A percentile compares a stretch with the other conserved stretches of the same genome.
Conservation (phyloP, 2,888 invertebrate genomes). For the Druceiella hillmani region DNA sequence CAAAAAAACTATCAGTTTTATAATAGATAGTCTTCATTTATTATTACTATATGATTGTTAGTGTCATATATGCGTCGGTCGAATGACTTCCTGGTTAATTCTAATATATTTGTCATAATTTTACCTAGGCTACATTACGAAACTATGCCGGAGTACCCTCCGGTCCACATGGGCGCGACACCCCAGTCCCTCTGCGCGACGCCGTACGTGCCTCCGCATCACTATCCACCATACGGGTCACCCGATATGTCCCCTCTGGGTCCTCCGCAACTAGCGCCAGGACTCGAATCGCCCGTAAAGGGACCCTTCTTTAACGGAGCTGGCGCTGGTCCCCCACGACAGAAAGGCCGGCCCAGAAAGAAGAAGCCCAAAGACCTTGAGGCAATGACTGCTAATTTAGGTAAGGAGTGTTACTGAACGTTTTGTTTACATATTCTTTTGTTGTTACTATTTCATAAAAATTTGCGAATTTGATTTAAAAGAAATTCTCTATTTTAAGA, state of each 20-base stretch:
- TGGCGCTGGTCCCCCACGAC: slow-evolving; percentile 62
- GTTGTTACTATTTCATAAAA: too few relatives aligned
- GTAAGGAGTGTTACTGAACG: too few relatives aligned
- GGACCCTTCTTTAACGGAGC: slow-evolving; percentile 55
- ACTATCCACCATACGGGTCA: slow-evolving; percentile 54
- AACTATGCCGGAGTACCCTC: slow-evolving; percentile 53
- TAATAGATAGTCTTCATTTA: too few relatives aligned
- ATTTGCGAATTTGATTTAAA: too few relatives aligned
- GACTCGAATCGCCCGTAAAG: slow-evolving; percentile 39
- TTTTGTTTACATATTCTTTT: too few relatives aligned
- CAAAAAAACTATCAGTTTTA: too few relatives aligned
- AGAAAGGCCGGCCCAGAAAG: slow-evolving; percentile 90
- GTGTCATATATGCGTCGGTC: too few relatives aligned
- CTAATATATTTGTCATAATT: too few relatives aligned
- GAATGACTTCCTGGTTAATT: too few relatives aligned
- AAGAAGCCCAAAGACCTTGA: slow-evolving; percentile 89
- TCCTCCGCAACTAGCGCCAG: slow-evolving; percentile 31
- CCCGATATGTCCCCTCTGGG: slow-evolving; percentile 52
- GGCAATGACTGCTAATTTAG: slow-evolving; percentile 78
- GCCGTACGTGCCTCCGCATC: slow-evolving; percentile 40
- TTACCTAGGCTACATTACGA: slow-evolving; percentile 51
- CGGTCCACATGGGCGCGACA: slow-evolving; percentile 52
- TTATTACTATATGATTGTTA: too few relatives aligned
- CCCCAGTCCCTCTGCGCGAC: slow-evolving; percentile 54
- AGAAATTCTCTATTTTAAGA: too few relatives aligned